Evolutionary conservation across 37 sponge, comb jelly and placozoan genomes (phyloP).

Genomic region (Halichondria panicea): DNA sequence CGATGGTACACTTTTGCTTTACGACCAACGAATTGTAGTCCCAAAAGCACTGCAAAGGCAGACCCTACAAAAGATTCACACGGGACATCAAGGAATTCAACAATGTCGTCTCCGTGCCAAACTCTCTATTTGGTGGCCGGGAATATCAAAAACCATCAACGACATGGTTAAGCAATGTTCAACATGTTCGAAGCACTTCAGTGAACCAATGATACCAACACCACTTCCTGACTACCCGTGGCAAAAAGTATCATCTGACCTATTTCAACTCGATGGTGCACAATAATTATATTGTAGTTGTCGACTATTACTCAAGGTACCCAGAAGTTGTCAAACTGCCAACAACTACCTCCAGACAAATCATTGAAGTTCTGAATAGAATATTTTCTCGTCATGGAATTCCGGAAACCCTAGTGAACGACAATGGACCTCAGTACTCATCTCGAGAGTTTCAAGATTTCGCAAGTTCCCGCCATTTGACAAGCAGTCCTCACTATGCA

Average conservation of each 20-base stretch:
- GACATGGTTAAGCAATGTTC: background rate
- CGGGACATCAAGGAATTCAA: too few species aligned
- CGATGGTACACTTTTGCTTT: conserved; percentile 2
- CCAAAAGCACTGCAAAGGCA: too few species aligned
- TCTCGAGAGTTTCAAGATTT: conserved; percentile 16
- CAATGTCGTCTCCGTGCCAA: too few species aligned
- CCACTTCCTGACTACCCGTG: conserved; percentile 11
- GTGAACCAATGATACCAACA: background rate
- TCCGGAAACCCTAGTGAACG: background rate
- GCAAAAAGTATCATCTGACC: conserved; percentile 15
- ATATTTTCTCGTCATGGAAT: conserved; percentile 2
- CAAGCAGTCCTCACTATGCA: conserved; percentile 15
- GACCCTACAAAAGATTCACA: too few species aligned
- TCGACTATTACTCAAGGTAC: conserved; percentile 47
- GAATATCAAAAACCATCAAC: too few species aligned
- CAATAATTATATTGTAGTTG: conserved; percentile 20
- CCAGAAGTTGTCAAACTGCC: conserved; percentile 29
- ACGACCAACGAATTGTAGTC: conserved; percentile 13
- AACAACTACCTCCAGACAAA: conserved; percentile 11
- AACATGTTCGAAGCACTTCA: background rate
- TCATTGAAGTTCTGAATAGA: background rate
- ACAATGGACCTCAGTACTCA: background rate
- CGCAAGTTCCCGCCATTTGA: conserved; percentile 4
- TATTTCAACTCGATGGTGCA: conserved; percentile 24
- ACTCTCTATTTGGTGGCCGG: too few species aligned